phyloP scores from a whole-genome alignment of 2,888 invertebrate species.

The Cheilosia impressa region DNA sequence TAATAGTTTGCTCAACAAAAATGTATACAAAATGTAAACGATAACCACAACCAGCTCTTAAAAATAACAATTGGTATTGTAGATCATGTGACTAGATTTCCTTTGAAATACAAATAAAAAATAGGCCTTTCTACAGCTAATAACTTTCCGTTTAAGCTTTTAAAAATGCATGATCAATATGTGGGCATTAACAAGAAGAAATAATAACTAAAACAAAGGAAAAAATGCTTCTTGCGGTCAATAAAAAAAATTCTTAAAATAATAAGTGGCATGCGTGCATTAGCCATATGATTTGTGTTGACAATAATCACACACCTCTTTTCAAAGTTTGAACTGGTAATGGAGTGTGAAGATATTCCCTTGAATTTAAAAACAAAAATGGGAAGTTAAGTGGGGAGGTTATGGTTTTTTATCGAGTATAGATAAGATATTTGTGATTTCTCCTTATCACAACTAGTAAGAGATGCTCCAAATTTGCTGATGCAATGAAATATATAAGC shows the following conservation, averaged over 20 bases:
- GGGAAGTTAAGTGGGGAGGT: too few species aligned
- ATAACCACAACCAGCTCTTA: constrained; percentile 18
- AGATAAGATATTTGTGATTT: too few species aligned
- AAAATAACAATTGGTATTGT: constrained; percentile 30
- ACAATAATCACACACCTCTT: constrained; percentile 36
- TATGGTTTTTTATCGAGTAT: too few species aligned
- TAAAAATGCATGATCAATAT: constrained; percentile 25
- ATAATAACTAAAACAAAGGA: constrained; percentile 7
- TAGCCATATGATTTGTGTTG: constrained; percentile 28
- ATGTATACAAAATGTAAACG: constrained; percentile 11
- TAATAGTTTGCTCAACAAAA: too few species aligned
- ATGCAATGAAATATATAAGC: too few species aligned
- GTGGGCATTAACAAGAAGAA: not conserved
- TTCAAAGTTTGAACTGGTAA: not conserved
- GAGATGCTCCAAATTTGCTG: too few species aligned
- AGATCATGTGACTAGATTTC: not conserved
- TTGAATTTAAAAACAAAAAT: too few species aligned
- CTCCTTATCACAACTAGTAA: too few species aligned
- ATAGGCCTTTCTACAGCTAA: not conserved
- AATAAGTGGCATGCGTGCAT: constrained; percentile 39
- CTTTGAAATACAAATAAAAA: constrained; percentile 5
- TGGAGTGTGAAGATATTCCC: not conserved
- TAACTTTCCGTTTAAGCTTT: not conserved
- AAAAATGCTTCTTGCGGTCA: constrained; percentile 17
- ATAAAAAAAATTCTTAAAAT: not conserved